Conservation (phyloP, 2,797 vertebrate genomes). For the Alcedo atthis region DNA sequence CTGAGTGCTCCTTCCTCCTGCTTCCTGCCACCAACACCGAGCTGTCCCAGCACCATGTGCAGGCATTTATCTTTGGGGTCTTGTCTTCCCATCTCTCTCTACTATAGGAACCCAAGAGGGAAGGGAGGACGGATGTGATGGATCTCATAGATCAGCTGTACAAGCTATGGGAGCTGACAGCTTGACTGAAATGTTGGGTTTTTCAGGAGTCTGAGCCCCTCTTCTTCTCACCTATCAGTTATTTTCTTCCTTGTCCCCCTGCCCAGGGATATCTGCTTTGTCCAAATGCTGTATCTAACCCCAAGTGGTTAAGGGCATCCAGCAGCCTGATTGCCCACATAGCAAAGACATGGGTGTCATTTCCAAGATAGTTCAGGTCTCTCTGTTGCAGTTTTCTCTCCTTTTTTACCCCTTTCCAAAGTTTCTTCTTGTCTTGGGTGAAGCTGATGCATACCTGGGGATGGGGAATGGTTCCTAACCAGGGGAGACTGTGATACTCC, state of each 20-base stretch:
- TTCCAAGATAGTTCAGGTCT: background rate
- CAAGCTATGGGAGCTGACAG: background rate
- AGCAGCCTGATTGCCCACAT: background rate
- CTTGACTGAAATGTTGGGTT: background rate
- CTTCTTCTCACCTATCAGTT: background rate
- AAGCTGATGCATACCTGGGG: background rate
- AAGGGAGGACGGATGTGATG: background rate
- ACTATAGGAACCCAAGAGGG: background rate
- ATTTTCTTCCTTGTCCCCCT: fast-evolving
- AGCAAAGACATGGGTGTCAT: fast-evolving
- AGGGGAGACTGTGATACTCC: background rate
- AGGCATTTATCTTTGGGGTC: background rate
- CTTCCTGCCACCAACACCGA: fast-evolving
- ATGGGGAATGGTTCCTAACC: fast-evolving
- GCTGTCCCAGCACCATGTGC: background rate
- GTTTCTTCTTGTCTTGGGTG: background rate
- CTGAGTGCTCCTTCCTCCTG: background rate
- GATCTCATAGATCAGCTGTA: background rate
- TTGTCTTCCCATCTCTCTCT: background rate
- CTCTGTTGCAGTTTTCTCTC: background rate
- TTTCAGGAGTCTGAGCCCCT: background rate
- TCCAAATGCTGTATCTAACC: background rate
- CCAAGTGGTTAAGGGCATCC: background rate
- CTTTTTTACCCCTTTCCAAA: background rate
- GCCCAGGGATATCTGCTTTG: background rate